Conservation (phyloP, 2,113 vertebrate species). For the Pholis gunnellus region DNA sequence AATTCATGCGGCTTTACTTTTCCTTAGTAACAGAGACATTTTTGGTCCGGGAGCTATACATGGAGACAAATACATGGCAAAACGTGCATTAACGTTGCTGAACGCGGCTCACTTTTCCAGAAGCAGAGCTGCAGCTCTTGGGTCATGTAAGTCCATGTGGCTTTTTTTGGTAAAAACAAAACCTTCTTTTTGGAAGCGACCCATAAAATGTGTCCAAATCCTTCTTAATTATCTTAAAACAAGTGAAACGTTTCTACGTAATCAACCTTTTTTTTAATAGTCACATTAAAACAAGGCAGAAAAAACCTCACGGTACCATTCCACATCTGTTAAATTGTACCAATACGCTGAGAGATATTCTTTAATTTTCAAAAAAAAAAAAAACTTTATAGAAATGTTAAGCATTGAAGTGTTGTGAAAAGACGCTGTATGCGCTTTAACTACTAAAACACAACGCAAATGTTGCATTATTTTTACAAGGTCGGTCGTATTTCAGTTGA, state of each 20-base stretch:
- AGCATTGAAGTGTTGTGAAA: neutral
- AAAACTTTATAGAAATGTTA: neutral
- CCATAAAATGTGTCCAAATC: conserved; percentile 4
- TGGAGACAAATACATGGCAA: neutral
- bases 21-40: conserved; percentile 12
- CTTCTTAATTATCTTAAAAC: neutral
- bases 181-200: neutral
- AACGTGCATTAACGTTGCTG: conserved; percentile 17
- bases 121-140: neutral
- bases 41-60: neutral
- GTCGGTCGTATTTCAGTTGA: neutral
- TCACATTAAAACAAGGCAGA: neutral
- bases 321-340: neutral
- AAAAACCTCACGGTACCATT: neutral
- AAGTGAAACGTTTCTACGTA: neutral
- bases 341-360: neutral
- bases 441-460: neutral
- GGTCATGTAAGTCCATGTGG: conserved; percentile 9
- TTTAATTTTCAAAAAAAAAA: neutral
- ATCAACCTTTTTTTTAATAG: neutral
- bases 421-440: neutral
- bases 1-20: conserved; percentile 8
- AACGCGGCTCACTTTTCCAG: conserved; percentile 36
- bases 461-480: neutral
- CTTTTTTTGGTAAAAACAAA: conserved; percentile 15